phyloP scores from a whole-genome alignment of 1,140 invertebrate species.

The Penaeus vannamei region DNA sequence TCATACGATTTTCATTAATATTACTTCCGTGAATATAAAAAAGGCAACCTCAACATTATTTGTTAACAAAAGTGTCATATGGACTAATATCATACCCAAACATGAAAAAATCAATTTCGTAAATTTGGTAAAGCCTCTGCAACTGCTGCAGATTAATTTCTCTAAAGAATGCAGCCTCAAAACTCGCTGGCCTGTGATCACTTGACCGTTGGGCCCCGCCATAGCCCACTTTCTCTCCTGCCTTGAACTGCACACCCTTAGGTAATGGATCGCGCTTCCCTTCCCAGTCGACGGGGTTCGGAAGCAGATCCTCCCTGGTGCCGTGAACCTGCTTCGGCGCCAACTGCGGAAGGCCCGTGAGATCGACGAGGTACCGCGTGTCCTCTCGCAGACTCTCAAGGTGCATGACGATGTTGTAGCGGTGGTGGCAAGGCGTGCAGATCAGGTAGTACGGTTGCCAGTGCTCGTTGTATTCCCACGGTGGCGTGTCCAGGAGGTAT shows the following conservation, averaged over 20 bases:
- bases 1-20: too few relatives aligned
- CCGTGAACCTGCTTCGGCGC: slow-evolving; percentile 20
- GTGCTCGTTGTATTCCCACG: slow-evolving; percentile 71
- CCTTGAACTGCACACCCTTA: neutral
- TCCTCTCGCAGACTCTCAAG: slow-evolving; percentile 71
- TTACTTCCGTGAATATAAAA: too few relatives aligned
- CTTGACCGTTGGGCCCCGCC: neutral
- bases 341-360: slow-evolving; percentile 37
- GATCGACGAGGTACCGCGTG: slow-evolving; percentile 36
- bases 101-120: slow-evolving; percentile 67
- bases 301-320: neutral
- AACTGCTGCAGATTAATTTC: slow-evolving; percentile 54
- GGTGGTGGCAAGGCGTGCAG: slow-evolving; percentile 72
- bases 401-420: slow-evolving; percentile 73
- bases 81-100: slow-evolving; percentile 64
- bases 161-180: slow-evolving; percentile 69
- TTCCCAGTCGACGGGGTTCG: neutral
- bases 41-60: neutral
- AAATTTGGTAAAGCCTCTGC: slow-evolving; percentile 54
- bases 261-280: neutral
- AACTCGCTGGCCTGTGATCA: neutral
- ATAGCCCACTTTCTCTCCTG: too few relatives aligned
- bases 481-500: slow-evolving; percentile 57
- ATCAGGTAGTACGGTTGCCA: slow-evolving; percentile 73
- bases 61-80: slow-evolving; percentile 33